Conservation (phyloP, 2,888 invertebrate species). For the Hipparchia sbordonii region DNA sequence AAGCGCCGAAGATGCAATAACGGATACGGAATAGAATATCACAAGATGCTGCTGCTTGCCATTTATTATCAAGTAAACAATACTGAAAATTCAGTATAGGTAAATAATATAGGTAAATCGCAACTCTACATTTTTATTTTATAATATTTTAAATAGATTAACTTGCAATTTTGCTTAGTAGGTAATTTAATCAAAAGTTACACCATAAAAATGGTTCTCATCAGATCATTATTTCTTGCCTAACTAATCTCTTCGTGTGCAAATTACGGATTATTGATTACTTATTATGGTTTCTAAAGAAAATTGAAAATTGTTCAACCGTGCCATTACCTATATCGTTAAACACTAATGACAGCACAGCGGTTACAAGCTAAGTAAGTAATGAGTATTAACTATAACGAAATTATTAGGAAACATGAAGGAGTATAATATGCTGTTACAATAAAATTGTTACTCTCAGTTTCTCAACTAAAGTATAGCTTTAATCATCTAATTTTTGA, state of each 20-base stretch:
- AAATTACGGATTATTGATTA: background rate
- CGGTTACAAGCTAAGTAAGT: slow-evolving; percentile 1
- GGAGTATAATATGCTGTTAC: background rate
- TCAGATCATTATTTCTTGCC: background rate
- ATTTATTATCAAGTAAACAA: no score
- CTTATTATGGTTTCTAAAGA: slow-evolving; percentile 10
- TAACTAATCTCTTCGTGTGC: background rate
- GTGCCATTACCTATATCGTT: slow-evolving; percentile 11
- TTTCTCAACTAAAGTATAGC: no score
- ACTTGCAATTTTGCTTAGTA: background rate
- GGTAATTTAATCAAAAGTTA: background rate
- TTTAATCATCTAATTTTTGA: no score
- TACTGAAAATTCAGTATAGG: no score
- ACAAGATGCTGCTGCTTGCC: background rate
- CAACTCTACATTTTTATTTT: no score
- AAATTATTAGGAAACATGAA: slow-evolving; percentile 7
- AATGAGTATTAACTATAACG: background rate
- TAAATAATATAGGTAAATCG: no score
- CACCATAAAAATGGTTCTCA: background rate
- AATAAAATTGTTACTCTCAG: no score
- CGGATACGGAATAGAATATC: background rate
- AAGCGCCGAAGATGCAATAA: background rate
- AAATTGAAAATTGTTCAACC: slow-evolving; percentile 16
- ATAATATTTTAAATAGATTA: background rate
- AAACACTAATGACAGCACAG: slow-evolving; percentile 11